Percentiles rank a stretch among this genome's conserved stretches.
phyloP scores from a whole-genome alignment of 1,140 invertebrate species.

The Diorhabda sublineata region DNA sequence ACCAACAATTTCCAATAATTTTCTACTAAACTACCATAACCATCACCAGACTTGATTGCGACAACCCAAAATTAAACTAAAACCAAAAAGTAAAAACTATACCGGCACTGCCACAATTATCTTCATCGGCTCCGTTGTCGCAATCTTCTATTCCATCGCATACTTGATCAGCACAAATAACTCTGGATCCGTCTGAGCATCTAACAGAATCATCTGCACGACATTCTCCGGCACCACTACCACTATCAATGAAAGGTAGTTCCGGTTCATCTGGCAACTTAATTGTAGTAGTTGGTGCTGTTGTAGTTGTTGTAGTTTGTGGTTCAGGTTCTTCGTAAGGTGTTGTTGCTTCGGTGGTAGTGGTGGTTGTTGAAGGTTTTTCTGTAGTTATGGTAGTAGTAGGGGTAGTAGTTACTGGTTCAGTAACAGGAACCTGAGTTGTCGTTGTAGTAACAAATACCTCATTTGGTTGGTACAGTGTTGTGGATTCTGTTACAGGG shows the following conservation, averaged over 20 bases:
- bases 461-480: neutral
- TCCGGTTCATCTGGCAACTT: neutral
- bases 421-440: neutral
- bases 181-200: conserved; percentile 44
- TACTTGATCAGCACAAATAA: conserved; percentile 52
- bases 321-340: conserved; percentile 5
- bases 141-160: conserved; percentile 58
- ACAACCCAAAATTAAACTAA: conserved; percentile 2
- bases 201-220: conserved; percentile 54
- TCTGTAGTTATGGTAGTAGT: neutral
- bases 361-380: neutral
- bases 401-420: neutral
- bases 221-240: conserved; percentile 35
- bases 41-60: neutral
- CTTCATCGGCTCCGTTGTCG: conserved; percentile 55
- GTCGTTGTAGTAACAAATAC: conserved; percentile 14
- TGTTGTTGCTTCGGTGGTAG: conserved; percentile 21
- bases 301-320: conserved; percentile 38
- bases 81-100: conserved; percentile 4
- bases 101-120: conserved; percentile 46
- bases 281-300: conserved; percentile 20
- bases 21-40: neutral
- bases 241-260: conserved; percentile 4
- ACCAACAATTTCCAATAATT: too few species aligned
- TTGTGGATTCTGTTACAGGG: conserved; percentile 6